These are phyloP conservation scores for Ciconia stormi DNA, from an alignment of 2,113 vertebrate genomes.

Conservation along the genomic window DNA sequence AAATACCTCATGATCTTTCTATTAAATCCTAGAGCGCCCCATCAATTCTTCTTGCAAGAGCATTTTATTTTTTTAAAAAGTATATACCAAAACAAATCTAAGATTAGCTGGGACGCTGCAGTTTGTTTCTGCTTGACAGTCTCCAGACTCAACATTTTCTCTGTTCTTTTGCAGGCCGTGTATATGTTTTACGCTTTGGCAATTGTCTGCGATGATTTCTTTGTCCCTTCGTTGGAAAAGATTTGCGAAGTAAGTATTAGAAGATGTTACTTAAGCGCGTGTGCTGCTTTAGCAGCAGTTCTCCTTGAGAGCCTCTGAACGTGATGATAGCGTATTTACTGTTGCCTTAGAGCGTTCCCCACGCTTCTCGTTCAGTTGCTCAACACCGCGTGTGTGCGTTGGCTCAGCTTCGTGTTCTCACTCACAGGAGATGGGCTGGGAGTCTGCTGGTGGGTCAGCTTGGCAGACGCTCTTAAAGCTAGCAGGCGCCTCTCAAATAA, in stretches of 20 bases:
- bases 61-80: background rate
- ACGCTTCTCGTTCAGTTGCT: background rate
- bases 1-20: background rate
- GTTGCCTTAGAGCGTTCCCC: background rate
- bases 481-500: background rate
- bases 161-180: constrained; percentile 81
- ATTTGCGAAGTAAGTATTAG: constrained; percentile 87
- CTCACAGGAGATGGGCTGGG: background rate
- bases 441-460: background rate
- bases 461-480: background rate
- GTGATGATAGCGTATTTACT: background rate
- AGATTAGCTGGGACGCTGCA: background rate
- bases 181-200: constrained; percentile 98
- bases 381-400: fast-evolving
- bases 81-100: background rate
- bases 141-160: background rate
- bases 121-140: background rate
- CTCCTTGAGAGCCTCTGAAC: background rate
- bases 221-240: constrained; percentile 95
- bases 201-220: constrained; percentile 97
- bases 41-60: background rate
- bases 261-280: background rate
- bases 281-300: background rate
- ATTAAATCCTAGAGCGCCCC: background rate
- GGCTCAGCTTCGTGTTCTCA: background rate